Evolutionary conservation across 2,888 invertebrate genomes (phyloP), one percentile per base, ranked within the genome.

Genomic region (Papilio protenor): DNA sequence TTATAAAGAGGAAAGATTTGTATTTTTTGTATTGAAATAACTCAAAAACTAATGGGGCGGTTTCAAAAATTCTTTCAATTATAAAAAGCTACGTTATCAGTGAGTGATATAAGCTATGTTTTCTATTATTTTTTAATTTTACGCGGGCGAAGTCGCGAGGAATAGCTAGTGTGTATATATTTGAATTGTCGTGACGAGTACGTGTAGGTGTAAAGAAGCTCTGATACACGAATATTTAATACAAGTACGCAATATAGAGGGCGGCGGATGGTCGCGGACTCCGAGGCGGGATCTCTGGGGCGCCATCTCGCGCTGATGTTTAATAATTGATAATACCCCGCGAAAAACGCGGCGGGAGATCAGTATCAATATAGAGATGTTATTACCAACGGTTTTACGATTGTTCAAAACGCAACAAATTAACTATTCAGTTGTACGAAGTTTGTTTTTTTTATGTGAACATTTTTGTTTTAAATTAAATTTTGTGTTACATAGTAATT

Each of bases 261-360:
- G 91, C 87, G 87, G 83, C 81, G 87, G 86, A 85, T 86, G 87
- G 86, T 83, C 87, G 86, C 87, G 91, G 92, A 93, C 94, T 92
- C 94, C 83, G 85, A 94, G 94, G 94, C 92, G 91, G 93, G 91
- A 93, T 94, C 94, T 91, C 94, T 82, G 85, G 94, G 94, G 95
- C 92, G 92, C 93, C 92, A 93, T 94, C 92, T 94, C 93, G 92
- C 92, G 94, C 92, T 94, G 95, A 94, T 95, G 93, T 93, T 94
- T 93, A 94, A 95, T 94, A 95, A 95, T 94, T 95, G 94, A 95
- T 95, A 94, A 94, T 94, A 91, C 93, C 91, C 92, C 92, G 92
- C 92, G 93, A 94, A 94, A 94, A 94, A 94, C 93, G 90, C 91
- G 88, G 88, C 89, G 89, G 88, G 89, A 87, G 87, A 82, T 83